These are phyloP conservation scores for Rhabdophis nuchalis DNA, from an alignment of 2,797 vertebrate species.

Conservation along the genomic window DNA sequence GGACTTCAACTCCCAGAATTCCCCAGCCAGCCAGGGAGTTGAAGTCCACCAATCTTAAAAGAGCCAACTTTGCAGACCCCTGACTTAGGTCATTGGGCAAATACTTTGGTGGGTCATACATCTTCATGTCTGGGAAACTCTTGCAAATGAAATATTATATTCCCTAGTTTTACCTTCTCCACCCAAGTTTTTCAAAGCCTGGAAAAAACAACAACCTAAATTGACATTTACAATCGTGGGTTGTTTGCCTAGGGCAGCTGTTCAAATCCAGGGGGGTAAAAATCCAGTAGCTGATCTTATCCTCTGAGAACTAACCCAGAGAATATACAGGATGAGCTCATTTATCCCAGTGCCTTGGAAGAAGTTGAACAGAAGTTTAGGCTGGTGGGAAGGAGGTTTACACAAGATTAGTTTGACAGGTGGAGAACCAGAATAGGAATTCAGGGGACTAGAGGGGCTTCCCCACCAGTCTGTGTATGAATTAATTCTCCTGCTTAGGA, in stretches of 20 bases:
- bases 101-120: neutral
- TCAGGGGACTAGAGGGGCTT: neutral
- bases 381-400: neutral
- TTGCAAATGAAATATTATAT: neutral
- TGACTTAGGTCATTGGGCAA: neutral
- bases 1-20: too few species aligned
- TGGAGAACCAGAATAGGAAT: neutral
- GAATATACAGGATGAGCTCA: neutral
- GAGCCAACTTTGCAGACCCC: too few species aligned
- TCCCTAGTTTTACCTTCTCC: neutral
- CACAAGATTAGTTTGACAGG: neutral
- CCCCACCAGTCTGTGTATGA: neutral
- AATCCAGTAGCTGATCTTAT: neutral
- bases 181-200: neutral
- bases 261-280: neutral
- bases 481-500: neutral
- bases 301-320: neutral
- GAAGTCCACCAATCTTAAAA: too few species aligned
- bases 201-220: neutral
- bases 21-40: too few species aligned
- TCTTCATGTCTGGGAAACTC: neutral
- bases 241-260: neutral
- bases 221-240: neutral
- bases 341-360: neutral
- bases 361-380: neutral